Conservation (phyloP, 2,888 invertebrate genomes). For the Stratiomys singularior region DNA sequence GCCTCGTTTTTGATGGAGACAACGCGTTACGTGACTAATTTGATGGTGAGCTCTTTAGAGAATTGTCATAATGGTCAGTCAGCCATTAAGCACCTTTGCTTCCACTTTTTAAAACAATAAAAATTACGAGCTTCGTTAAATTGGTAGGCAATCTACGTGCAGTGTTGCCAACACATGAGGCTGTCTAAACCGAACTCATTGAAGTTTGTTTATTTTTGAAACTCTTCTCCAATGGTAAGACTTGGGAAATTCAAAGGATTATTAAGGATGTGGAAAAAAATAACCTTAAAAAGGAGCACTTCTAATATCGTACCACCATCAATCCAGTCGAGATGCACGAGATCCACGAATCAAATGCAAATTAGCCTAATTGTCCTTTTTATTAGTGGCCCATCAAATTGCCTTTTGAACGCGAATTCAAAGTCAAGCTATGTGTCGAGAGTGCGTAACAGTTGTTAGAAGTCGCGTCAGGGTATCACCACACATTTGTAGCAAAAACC, state of each 20-base stretch:
- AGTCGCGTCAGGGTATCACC: background rate
- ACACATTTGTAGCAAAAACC: background rate
- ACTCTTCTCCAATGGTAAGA: no score
- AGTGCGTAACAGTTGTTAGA: conserved; percentile 36
- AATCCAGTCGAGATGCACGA: background rate
- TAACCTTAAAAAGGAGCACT: conserved; percentile 14
- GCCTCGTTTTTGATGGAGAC: conserved; percentile 39
- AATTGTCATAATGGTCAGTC: conserved; percentile 43
- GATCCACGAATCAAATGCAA: conserved; percentile 41
- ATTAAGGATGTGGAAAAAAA: no score
- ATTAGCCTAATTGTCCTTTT: conserved; percentile 47
- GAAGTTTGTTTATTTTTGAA: no score
- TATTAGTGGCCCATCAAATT: conserved; percentile 48
- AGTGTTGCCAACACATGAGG: background rate
- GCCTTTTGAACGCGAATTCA: conserved; percentile 36
- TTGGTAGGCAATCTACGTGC: background rate
- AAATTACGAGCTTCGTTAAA: background rate
- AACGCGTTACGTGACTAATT: conserved; percentile 49
- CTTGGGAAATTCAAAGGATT: no score
- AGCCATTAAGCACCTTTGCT: conserved; percentile 26
- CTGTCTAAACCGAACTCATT: no score
- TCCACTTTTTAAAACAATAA: conserved; percentile 28
- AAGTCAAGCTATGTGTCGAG: conserved; percentile 5
- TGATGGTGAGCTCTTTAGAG: conserved; percentile 38
- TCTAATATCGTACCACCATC: conserved; percentile 19